These are phyloP conservation scores for Nycticorax nycticorax DNA, from an alignment of 2,113 vertebrate species.

Conservation along the genomic window DNA sequence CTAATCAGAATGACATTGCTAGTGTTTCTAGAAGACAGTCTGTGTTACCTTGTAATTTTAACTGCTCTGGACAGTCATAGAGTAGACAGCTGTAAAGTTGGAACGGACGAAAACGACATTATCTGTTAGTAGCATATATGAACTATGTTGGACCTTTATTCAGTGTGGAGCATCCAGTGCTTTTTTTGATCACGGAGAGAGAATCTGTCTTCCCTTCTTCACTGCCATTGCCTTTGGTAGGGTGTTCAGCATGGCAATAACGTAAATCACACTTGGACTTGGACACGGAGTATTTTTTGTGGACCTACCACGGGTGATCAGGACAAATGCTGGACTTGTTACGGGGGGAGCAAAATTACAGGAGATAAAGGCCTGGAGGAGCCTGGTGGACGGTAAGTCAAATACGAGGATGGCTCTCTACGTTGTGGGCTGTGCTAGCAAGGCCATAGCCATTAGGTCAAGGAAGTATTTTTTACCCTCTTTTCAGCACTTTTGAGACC, in stretches of 20 bases:
- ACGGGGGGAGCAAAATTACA: neutral
- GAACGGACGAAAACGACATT: accelerated
- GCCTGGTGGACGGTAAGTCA: neutral
- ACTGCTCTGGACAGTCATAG: neutral
- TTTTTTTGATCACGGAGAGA: neutral
- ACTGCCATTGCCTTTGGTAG: neutral
- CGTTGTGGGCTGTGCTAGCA: neutral
- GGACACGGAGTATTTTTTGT: neutral
- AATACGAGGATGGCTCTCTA: neutral
- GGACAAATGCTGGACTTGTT: neutral
- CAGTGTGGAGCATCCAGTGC: neutral
- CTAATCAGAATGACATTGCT: neutral
- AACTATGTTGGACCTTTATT: neutral
- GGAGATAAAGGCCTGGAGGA: neutral
- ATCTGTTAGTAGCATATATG: neutral
- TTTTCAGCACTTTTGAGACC: neutral
- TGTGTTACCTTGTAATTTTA: neutral
- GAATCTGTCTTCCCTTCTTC: neutral
- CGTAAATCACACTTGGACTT: neutral
- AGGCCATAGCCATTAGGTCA: neutral
- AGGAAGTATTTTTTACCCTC: neutral
- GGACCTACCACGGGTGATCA: neutral
- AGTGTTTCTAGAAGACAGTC: neutral
- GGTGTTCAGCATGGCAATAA: neutral
- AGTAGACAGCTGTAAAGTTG: neutral